Conservation (phyloP, 2,797 vertebrate genomes). For the Betta splendens region DNA sequence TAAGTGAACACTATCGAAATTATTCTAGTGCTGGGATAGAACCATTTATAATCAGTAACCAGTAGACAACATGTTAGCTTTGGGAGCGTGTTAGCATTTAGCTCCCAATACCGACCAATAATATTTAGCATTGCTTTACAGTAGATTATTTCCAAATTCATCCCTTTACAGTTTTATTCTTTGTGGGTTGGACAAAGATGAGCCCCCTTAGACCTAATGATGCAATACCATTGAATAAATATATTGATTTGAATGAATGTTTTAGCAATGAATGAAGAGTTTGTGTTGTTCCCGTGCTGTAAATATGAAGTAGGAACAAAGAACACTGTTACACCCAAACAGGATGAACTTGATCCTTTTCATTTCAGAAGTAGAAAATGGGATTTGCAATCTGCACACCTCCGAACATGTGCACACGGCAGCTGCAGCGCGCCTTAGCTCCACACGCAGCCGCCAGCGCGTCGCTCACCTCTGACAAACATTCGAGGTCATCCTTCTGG, state of each 20-base stretch:
- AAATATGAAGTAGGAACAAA: neutral
- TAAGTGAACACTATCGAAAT: too few relatives aligned
- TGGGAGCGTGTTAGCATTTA: too few relatives aligned
- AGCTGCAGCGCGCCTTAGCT: neutral
- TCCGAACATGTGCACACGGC: neutral
- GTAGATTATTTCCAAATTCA: neutral
- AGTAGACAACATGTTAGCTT: too few relatives aligned
- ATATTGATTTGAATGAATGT: too few relatives aligned
- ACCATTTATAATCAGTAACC: too few relatives aligned
- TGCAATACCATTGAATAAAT: too few relatives aligned
- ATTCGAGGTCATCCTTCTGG: constrained; percentile 37
- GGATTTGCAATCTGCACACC: neutral
- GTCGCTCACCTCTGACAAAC: constrained; percentile 32
- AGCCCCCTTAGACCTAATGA: too few relatives aligned
- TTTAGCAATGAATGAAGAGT: constrained; percentile 1
- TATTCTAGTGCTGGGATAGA: too few relatives aligned
- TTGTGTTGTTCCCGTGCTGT: neutral
- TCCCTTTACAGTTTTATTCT: neutral
- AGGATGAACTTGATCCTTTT: neutral
- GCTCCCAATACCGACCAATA: too few relatives aligned
- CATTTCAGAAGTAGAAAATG: neutral
- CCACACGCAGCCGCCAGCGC: constrained; percentile 6
- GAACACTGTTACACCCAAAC: neutral
- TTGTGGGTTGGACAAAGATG: neutral
- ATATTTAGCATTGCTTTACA: too few relatives aligned